A percentile compares a stretch with the other conserved stretches of the same genome.
These are phyloP conservation scores for Tinea pellionella DNA, from an alignment of 2,888 invertebrate genomes.

Conservation along the genomic window DNA sequence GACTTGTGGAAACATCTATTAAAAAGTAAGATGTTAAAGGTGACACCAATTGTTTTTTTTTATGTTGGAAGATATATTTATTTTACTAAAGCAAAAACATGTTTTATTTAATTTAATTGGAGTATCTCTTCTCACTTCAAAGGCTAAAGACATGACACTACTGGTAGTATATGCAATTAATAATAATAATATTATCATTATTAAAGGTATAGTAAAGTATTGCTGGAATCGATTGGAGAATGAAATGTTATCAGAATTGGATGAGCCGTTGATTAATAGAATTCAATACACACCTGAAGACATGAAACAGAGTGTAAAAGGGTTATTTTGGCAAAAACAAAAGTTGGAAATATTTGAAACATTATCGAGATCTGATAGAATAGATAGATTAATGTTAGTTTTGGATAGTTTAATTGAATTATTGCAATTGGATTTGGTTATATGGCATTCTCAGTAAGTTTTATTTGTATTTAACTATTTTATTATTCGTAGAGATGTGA, in stretches of 20 bases:
- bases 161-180: no score
- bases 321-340: constrained; percentile 50
- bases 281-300: constrained; percentile 40
- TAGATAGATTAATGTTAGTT: constrained; percentile 61
- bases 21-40: no score
- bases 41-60: no score
- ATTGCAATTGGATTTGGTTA: constrained; percentile 65
- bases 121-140: no score
- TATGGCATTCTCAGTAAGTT: constrained; percentile 63
- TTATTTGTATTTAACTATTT: background rate
- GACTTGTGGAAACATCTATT: no score
- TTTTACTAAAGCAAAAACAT: no score
- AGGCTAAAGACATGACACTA: no score
- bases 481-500: no score
- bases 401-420: constrained; percentile 61
- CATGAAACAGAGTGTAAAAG: constrained; percentile 42
- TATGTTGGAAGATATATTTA: no score
- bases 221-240: constrained; percentile 48
- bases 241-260: constrained; percentile 39
- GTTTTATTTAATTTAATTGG: no score
- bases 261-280: constrained; percentile 43
- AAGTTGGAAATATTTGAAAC: constrained; percentile 53
- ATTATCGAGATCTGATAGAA: constrained; percentile 42
- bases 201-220: constrained; percentile 40
- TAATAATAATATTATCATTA: no score